These are phyloP conservation scores for Chymomyza procnemis DNA, from an alignment of 2,888 invertebrate species.

Conservation along the genomic window DNA sequence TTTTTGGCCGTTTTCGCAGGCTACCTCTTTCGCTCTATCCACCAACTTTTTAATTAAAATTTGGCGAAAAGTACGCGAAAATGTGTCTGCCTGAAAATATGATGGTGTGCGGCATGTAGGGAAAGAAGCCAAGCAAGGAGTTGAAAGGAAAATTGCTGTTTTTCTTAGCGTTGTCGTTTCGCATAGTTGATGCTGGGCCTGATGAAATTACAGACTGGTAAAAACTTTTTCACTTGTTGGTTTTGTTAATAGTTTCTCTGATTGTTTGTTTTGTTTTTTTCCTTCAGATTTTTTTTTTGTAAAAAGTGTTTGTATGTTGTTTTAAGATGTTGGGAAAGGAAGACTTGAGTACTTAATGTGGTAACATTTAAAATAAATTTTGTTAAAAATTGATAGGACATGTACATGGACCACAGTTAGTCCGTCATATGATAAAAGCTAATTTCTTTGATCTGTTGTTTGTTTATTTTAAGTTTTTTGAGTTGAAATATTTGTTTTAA, in stretches of 20 bases:
- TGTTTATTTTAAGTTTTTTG: too few species aligned
- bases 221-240: constrained; percentile 2
- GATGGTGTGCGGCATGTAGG: neutral
- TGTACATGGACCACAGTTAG: too few species aligned
- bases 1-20: neutral
- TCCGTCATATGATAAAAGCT: too few species aligned
- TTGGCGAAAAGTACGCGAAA: neutral
- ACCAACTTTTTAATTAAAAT: neutral
- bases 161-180: neutral
- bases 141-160: constrained; percentile 1
- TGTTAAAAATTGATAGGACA: neutral
- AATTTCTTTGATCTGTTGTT: too few species aligned
- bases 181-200: neutral
- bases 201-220: constrained; percentile 1
- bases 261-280: neutral
- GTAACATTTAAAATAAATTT: neutral
- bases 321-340: neutral
- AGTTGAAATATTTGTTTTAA: too few species aligned
- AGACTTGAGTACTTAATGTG: neutral
- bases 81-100: neutral
- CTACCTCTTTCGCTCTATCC: neutral
- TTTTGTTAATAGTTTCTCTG: constrained; percentile 2
- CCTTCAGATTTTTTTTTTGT: neutral
- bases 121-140: neutral
- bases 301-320: neutral